Base-by-base conservation (phyloP, 2,113 vertebrate species). In the Marcusenius ussheri region DNA sequence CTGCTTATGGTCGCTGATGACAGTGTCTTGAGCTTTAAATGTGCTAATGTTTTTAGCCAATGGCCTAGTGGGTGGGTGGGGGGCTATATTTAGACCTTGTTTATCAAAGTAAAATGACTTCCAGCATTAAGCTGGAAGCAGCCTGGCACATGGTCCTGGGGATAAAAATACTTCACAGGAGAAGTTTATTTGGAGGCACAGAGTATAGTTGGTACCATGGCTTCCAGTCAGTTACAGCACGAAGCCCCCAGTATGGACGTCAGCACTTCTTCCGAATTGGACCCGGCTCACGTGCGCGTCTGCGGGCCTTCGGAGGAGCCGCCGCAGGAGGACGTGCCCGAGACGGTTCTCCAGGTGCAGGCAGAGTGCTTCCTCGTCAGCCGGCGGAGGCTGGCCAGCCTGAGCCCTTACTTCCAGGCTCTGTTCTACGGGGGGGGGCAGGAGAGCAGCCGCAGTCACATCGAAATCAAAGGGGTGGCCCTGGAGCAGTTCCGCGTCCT, bases 341-440 rank as follows among this genome's bases (percentile, higher is more conserved):
- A 93, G 50, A 91, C 91, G 0, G 19, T 95, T n/a, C 95, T 98
- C 6, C 94, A 94, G 35, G 95, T 98, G 0, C 95, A 96, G 42
- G 92, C 92, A 46, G 96, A 95, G 83, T 91, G 89, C 10, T 98
- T 98, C 66, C 95, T 94, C 70, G 96, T 98, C 88, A 97, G 95
- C 92, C 96, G 97, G 3, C 91, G 92, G 42, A 89, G 8, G 0
- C 94, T 98, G 39, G 95, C 97, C 0, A 11, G 90, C 0, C 94
- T 96, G 90, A 98, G 97, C 87, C 95, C 93, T 0, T 98, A 98
- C 77, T 98, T 98, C 46, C 93, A 94, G 91, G 97, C 96, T 88
- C 94, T 98, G 93, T 98, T 98, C 92, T 97, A 96, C 80, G 97
- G 97, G 1, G 93, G 95, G 3, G 94, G 96, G 0, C 91, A 93